Conservation (phyloP, 2,113 vertebrate genomes). For the Scophthalmus maximus region DNA sequence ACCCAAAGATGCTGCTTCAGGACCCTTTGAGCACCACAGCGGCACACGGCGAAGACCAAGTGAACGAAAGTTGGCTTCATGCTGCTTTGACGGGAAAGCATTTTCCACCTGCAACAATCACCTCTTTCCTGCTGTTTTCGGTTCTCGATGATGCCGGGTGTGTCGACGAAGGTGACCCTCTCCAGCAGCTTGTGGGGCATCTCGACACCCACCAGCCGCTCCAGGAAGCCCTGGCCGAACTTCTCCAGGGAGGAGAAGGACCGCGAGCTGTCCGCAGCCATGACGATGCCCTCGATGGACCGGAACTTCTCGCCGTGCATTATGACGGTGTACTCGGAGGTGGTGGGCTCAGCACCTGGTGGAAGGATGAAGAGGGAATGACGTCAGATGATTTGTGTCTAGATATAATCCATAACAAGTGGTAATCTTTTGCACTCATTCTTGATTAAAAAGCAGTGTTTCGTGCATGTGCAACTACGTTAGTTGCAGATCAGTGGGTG, state of each 20-base stretch:
- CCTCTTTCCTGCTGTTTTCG: constrained; percentile 99
- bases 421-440: no score
- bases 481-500: no score
- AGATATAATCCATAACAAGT: no score
- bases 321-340: constrained; percentile 97
- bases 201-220: constrained; percentile 95
- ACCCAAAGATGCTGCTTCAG: no score
- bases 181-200: constrained; percentile 97
- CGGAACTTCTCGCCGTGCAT: constrained; percentile 96
- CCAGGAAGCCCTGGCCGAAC: constrained; percentile 97
- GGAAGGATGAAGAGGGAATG: not conserved
- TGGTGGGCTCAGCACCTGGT: constrained; percentile 96
- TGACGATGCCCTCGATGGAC: constrained; percentile 94
- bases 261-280: constrained; percentile 95
- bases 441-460: no score
- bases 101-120: constrained; percentile 47
- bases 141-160: constrained; percentile 97
- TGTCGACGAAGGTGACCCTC: constrained; percentile 95
- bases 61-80: not conserved
- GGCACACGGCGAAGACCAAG: not conserved
- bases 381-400: no score
- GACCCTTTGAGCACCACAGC: not conserved
- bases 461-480: no score
- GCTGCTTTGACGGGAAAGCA: not conserved
- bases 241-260: constrained; percentile 97